These are phyloP conservation scores for Drosophila sechellia DNA, from an alignment of 1,140 invertebrate species.

Conservation along the genomic window DNA sequence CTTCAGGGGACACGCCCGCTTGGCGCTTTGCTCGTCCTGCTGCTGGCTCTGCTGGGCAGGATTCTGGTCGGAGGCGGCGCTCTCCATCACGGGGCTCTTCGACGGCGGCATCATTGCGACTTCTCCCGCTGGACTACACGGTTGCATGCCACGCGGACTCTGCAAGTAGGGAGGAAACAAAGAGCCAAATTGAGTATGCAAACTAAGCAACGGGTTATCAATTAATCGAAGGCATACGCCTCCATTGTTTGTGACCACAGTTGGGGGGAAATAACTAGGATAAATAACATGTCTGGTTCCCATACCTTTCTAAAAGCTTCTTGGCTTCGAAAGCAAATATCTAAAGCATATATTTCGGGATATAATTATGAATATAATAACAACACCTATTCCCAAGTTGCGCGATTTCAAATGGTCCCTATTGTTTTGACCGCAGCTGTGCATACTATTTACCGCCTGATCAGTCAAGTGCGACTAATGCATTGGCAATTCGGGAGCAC, in stretches of 20 bases:
- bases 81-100: conserved; percentile 84
- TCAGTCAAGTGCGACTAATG: conserved; percentile 68
- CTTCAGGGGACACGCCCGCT: conserved; percentile 86
- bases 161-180: conserved; percentile 38
- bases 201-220: conserved; percentile 82
- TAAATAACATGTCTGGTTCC: background rate
- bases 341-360: background rate
- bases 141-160: conserved; percentile 85
- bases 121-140: conserved; percentile 84
- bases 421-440: conserved; percentile 25
- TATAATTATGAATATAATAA: background rate
- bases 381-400: background rate
- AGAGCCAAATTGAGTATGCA: conserved; percentile 65
- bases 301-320: background rate
- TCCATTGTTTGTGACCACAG: conserved; percentile 41
- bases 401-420: background rate
- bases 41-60: conserved; percentile 44
- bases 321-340: background rate
- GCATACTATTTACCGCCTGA: conserved; percentile 2
- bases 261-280: conserved; percentile 6
- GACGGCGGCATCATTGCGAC: conserved; percentile 84
- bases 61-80: conserved; percentile 72
- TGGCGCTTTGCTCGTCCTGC: conserved; percentile 37
- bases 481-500: conserved; percentile 38
- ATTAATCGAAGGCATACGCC: conserved; percentile 76